A percentile compares a stretch with the other conserved stretches of the same genome.
These are phyloP conservation scores for Camponotus floridanus DNA, from an alignment of 1,140 invertebrate species.

Conservation along the genomic window DNA sequence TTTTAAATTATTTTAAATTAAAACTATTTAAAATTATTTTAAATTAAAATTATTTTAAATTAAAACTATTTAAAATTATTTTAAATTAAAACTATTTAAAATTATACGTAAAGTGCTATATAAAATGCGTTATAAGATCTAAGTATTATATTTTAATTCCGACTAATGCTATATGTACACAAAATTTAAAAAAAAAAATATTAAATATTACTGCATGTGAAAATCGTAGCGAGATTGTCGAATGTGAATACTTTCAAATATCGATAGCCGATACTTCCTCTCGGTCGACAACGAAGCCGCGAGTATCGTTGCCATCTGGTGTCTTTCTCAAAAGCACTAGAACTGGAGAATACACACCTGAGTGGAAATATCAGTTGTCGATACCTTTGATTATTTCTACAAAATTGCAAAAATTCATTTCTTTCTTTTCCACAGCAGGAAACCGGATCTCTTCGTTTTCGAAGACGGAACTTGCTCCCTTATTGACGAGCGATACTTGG, in stretches of 20 bases:
- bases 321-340: no score
- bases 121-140: not conserved
- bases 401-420: constrained; percentile 24
- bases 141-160: constrained; percentile 24
- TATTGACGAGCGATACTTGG: constrained; percentile 29
- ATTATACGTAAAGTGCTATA: constrained; percentile 11
- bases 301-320: not conserved
- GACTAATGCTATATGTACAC: constrained; percentile 50
- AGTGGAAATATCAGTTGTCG: constrained; percentile 36
- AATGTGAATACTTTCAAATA: constrained; percentile 1
- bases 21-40: no score
- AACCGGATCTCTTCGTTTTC: constrained; percentile 56
- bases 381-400: constrained; percentile 14
- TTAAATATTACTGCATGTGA: not conserved
- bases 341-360: not conserved
- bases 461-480: not conserved
- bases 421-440: constrained; percentile 42
- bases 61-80: no score
- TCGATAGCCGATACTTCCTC: constrained; percentile 26
- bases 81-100: no score
- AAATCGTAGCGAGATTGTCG: not conserved
- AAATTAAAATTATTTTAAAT: no score
- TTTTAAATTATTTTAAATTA: no score
- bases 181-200: not conserved
- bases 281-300: constrained; percentile 35